A percentile compares a stretch with the other conserved stretches of the same genome.
phyloP scores from a whole-genome alignment of 2,888 invertebrate species.

The Drosophila pseudotalamancana region DNA sequence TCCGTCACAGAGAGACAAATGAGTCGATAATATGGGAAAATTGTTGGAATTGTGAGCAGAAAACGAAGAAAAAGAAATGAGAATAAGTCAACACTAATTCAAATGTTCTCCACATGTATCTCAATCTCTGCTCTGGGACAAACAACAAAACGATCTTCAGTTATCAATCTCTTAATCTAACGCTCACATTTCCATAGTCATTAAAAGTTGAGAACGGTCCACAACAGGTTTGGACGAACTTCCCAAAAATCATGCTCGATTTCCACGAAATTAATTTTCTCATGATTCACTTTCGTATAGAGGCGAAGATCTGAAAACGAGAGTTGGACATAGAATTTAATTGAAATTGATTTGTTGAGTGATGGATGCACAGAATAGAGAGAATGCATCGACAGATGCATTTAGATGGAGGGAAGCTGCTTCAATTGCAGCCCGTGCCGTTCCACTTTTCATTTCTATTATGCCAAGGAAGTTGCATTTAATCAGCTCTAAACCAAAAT shows the following conservation, averaged over 20 bases:
- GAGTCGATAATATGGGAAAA: constrained; percentile 66
- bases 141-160: constrained; percentile 47
- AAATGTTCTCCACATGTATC: constrained; percentile 31
- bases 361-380: constrained; percentile 32
- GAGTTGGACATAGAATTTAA: constrained; percentile 45
- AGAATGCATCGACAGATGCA: constrained; percentile 23
- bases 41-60: constrained; percentile 1
- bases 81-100: constrained; percentile 40
- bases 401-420: constrained; percentile 20
- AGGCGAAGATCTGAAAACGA: constrained; percentile 19
- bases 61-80: constrained; percentile 1
- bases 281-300: constrained; percentile 60
- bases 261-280: constrained; percentile 73
- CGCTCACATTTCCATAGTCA: constrained; percentile 63
- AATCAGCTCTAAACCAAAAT: constrained; percentile 54
- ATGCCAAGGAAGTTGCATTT: constrained; percentile 71
- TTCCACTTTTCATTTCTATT: constrained; percentile 54
- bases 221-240: constrained; percentile 51
- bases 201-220: constrained; percentile 61
- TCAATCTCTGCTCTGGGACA: neutral
- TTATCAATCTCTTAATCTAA: constrained; percentile 51
- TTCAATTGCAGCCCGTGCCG: constrained; percentile 51
- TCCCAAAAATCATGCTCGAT: constrained; percentile 67
- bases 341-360: constrained; percentile 70
- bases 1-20: constrained; percentile 64